Base-by-base conservation (phyloP, 2,797 vertebrate genomes). In the Pangasius macronema region DNA sequence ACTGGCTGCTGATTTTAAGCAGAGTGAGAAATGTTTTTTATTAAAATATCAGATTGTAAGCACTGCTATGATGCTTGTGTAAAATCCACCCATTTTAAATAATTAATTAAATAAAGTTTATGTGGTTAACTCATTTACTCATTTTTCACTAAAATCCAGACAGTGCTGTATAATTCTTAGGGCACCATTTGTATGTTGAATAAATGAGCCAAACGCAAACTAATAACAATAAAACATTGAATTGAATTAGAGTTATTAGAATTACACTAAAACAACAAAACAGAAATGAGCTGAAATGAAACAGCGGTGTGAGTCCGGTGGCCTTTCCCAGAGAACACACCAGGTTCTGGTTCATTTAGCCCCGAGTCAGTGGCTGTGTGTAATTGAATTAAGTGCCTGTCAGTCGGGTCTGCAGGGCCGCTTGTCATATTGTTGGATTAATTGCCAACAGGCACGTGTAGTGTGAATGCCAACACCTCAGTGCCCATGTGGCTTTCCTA, bases 371-470 rank as follows among this genome's bases (percentile, higher is more conserved):
- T 90, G 88, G 84, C 88, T 93, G 89, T 85, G 86, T 87, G 85
- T 92, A 92, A 93, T 92, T 92, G 87, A 87, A 90, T 91, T 89
- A 89, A 90, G 83, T 86, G 61, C 86, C 86, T 87, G 86, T 79
- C 77, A 91, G 88, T 85, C 68, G 82, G 84, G 76, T 82, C n/a
- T 33, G 57, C 18, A 63, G 55, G 85, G 76, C 87, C 83, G 84
- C 87, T 84, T 63, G 88, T 91, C 88, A 88, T 67, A 57, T 83
- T 68, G 67, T 85, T 81, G 67, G 49, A 81, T 80, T 87, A 89
- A 89, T 85, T 87, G 86, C 61, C 85, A 84, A 73, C 87, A 67
- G 18, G 27, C n/a, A 33, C 2, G 6, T 87, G 86, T 36, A 53
- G 72, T n/a, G 57, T 59, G n/a, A 36, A 82, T 86, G 82, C 51